Evolutionary conservation across 2,888 invertebrate species (phyloP), one percentile per base, ranked within the genome.

Genomic region (Calameuta pallipes): DNA sequence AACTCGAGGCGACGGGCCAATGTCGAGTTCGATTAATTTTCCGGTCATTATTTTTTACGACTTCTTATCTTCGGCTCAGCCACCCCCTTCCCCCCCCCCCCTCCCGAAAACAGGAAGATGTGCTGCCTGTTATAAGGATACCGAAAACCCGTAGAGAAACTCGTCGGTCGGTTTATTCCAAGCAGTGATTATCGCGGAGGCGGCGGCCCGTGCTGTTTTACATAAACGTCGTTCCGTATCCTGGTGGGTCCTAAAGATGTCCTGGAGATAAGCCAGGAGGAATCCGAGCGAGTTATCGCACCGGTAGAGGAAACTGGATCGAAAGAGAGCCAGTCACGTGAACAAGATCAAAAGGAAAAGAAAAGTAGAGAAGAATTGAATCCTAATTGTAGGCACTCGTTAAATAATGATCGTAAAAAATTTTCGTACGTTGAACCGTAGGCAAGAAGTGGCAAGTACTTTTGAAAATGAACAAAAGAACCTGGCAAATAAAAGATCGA

Each of bases 11-110:
- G 90, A 89, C 89, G 86, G 88, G 82, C 82, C 86, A 85, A 87
- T 83, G 88, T 88, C 87, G 83, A 87, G 85, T 89, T 89, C 90
- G 90, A 90, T 90, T 90, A 90, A 90, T 90, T 90, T 90, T 90
- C 90, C 90, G 90, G 89, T 88, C 90, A 89, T 90, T 90, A 90
- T 90, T 90, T 90, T 90, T 90, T 89, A 90, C 86, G 90, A 87
- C 86, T 87, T 79, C 88, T 85, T 90, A 90, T 90, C 89, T 85
- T 80, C 74, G 75, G 82, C 82, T 85, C 87, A 84, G 84, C 83
- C 80, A 80, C 75, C 75, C 56, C 23, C n/a, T 15, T 77, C 77
- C 76, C 77, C 35, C 23, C n/a, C 23, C 78, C 77, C 76, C 77
- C 35, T 0, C 71, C 74, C 75, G 77, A 75, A 77, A 79, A 79